Conservation (phyloP, 2,113 vertebrate genomes). For the Sapajus apella region DNA sequence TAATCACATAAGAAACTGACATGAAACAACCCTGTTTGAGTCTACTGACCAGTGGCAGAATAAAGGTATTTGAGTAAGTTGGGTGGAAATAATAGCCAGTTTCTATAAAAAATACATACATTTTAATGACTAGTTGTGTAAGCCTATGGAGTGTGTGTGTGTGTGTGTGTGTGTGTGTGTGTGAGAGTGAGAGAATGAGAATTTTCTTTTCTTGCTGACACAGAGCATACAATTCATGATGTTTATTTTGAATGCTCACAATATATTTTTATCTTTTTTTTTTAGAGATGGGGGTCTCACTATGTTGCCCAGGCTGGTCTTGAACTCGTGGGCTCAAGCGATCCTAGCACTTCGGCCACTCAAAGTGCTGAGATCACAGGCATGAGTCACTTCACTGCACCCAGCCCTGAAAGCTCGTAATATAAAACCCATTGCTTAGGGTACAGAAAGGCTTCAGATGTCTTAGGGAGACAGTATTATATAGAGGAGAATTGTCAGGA, state of each 20-base stretch:
- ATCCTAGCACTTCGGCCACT: no score
- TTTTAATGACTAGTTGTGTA: background rate
- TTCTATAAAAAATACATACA: background rate
- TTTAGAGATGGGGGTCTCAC: no score
- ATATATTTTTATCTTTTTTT: no score
- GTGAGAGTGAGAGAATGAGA: background rate
- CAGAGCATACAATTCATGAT: background rate
- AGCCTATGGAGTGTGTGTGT: background rate
- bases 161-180: background rate
- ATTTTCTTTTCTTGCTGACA: background rate
- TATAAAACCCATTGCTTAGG: background rate
- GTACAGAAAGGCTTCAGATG: background rate
- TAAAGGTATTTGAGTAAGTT: slow-evolving; percentile 24
- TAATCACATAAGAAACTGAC: background rate
- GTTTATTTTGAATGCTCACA: background rate
- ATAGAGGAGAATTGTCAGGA: background rate
- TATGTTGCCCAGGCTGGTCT: no score
- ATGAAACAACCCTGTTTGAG: background rate
- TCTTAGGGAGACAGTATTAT: background rate
- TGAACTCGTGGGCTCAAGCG: no score
- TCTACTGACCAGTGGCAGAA: background rate
- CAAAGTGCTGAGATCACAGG: no score
- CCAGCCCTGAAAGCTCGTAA: background rate
- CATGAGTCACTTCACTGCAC: no score
- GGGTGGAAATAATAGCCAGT: background rate